These are phyloP conservation scores for Tetheella fluctuosa DNA, from an alignment of 2,888 invertebrate species.

Conservation along the genomic window DNA sequence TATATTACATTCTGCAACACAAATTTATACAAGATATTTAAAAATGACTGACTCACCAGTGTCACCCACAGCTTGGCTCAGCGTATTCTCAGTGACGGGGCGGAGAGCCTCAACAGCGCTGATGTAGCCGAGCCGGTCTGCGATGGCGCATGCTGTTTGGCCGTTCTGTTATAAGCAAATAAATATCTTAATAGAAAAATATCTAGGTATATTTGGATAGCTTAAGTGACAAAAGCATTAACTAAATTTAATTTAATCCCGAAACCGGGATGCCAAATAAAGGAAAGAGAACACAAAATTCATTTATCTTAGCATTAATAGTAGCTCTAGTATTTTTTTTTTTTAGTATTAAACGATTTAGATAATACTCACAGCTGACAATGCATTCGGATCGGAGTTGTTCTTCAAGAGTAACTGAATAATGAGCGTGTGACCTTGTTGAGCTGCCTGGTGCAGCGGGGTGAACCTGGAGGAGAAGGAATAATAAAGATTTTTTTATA, in stretches of 20 bases:
- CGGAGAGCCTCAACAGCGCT: slow-evolving; percentile 98
- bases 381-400: slow-evolving; percentile 96
- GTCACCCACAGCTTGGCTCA: slow-evolving; percentile 80
- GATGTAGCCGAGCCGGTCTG: slow-evolving; percentile 98
- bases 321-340: no score
- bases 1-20: no score
- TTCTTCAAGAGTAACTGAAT: slow-evolving; percentile 96
- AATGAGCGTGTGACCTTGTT: slow-evolving; percentile 98
- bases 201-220: neutral
- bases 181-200: no score
- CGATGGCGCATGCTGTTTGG: slow-evolving; percentile 98
- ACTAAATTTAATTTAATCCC: no score
- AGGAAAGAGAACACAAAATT: no score
- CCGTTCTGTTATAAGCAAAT: slow-evolving; percentile 88
- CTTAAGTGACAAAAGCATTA: no score
- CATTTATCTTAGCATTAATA: no score
- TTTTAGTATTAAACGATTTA: no score
- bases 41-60: slow-evolving; percentile 58
- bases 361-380: slow-evolving; percentile 91
- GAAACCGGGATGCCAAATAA: no score
- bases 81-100: slow-evolving; percentile 91
- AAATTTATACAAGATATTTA: neutral
- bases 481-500: no score
- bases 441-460: slow-evolving; percentile 98
- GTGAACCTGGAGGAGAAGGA: slow-evolving; percentile 86